A percentile compares a stretch with the other conserved stretches of the same genome.
Evolutionary conservation across 2,888 invertebrate genomes (phyloP).

Genomic region (Troides helena): DNA sequence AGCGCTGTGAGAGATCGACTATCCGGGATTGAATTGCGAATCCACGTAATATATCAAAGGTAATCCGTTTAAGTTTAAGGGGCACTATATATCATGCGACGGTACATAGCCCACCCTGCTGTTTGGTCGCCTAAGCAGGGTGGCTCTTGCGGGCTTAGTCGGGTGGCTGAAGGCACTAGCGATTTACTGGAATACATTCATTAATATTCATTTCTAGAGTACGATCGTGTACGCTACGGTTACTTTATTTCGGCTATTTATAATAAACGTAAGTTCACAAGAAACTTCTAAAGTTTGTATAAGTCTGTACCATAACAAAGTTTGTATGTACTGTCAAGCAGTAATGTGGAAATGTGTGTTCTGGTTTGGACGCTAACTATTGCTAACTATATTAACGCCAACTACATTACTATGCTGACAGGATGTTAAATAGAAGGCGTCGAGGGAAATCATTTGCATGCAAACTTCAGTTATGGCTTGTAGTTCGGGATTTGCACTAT

Average conservation of each 20-base stretch:
- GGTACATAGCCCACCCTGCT: conserved; percentile 66
- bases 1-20: conserved; percentile 61
- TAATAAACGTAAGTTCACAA: no score
- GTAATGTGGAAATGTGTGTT: no score
- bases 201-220: background rate
- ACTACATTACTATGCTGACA: no score
- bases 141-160: conserved; percentile 67
- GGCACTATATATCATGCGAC: conserved; percentile 76
- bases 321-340: no score
- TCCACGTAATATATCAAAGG: conserved; percentile 78
- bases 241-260: background rate
- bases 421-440: no score
- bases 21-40: conserved; percentile 76
- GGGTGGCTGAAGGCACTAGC: conserved; percentile 42
- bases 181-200: background rate
- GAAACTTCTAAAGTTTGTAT: no score
- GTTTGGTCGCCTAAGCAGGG: conserved; percentile 77
- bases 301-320: no score
- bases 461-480: no score
- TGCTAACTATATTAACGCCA: no score
- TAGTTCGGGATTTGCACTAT: no score
- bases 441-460: no score
- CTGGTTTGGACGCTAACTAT: no score
- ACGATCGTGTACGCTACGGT: background rate
- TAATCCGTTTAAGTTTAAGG: conserved; percentile 79